Conservation (phyloP, 1,140 invertebrate species). For the Drosophila repletoides region DNA sequence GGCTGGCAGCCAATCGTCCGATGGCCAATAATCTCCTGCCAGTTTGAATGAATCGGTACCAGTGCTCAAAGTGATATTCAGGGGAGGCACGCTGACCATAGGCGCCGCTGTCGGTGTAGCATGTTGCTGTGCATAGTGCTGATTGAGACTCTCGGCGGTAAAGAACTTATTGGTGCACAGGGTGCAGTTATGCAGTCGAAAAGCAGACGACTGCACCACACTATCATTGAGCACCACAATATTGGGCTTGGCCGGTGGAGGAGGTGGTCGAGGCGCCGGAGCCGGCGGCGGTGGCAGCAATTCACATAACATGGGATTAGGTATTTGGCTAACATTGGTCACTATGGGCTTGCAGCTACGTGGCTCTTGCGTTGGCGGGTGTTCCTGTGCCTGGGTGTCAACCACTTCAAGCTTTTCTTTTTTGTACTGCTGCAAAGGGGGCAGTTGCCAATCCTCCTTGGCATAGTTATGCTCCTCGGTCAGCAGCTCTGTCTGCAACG, state of each 20-base stretch:
- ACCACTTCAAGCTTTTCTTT: conserved; percentile 63
- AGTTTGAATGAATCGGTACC: conserved; percentile 40
- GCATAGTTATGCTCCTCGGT: conserved; percentile 80
- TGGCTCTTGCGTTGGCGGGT: background rate
- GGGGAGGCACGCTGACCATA: conserved; percentile 62
- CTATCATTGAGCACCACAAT: conserved; percentile 80
- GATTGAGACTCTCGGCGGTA: conserved; percentile 63
- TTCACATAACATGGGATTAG: conserved; percentile 54
- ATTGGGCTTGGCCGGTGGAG: conserved; percentile 54
- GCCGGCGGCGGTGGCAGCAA: conserved; percentile 35
- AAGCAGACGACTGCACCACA: conserved; percentile 73
- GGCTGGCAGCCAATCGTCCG: conserved; percentile 50
- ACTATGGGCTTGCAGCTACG: conserved; percentile 76
- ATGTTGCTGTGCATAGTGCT: conserved; percentile 59
- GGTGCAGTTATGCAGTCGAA: conserved; percentile 66
- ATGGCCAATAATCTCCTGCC: conserved; percentile 47
- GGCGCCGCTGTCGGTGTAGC: conserved; percentile 18
- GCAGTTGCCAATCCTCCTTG: conserved; percentile 67
- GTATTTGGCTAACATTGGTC: conserved; percentile 73
- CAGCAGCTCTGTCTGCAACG: conserved; percentile 65
- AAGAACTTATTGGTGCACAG: conserved; percentile 71
- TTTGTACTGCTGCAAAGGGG: conserved; percentile 60
- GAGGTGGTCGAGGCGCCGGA: background rate
- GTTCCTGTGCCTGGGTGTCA: conserved; percentile 9
- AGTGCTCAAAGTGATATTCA: conserved; percentile 33